Conservation (phyloP, 2,797 vertebrate genomes). For the Galago senegalensis region DNA sequence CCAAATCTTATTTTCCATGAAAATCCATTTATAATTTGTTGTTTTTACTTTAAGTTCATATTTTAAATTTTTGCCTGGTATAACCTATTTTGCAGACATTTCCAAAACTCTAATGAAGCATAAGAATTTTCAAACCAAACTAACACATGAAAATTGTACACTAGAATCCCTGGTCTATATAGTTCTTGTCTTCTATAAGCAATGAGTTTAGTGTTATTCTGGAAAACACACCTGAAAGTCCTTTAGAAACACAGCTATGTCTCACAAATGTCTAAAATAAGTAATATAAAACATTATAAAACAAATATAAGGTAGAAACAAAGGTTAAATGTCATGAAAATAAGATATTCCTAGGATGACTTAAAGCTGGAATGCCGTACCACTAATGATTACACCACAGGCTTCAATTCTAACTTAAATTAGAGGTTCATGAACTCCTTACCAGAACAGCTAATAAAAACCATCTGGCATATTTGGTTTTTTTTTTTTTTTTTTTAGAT, state of each 20-base stretch:
- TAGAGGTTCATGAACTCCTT: conserved; percentile 14
- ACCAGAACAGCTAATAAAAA: conserved; percentile 49
- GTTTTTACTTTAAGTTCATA: conserved; percentile 20
- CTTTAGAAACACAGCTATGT: neutral
- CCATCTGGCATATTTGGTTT: neutral
- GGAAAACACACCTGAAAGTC: neutral
- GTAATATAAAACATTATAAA: neutral
- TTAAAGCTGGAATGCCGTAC: neutral
- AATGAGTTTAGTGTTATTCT: neutral
- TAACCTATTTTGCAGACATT: neutral
- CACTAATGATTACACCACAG: neutral
- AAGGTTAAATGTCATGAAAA: conserved; percentile 18
- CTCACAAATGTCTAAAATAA: conserved; percentile 53
- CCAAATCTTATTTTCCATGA: conserved; percentile 43
- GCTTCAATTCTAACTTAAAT: neutral
- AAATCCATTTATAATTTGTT: conserved; percentile 26
- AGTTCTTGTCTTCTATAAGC: neutral
- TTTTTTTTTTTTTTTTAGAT: neutral
- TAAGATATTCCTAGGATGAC: neutral
- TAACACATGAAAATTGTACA: conserved; percentile 14
- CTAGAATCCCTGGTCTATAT: neutral
- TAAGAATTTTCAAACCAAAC: conserved; percentile 30
- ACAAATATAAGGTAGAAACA: neutral
- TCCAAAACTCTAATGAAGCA: conserved; percentile 10
- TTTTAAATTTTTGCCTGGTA: neutral